Conservation (phyloP, 2,797 vertebrate genomes). For the Ptychobarbus kaznakovi region DNA sequence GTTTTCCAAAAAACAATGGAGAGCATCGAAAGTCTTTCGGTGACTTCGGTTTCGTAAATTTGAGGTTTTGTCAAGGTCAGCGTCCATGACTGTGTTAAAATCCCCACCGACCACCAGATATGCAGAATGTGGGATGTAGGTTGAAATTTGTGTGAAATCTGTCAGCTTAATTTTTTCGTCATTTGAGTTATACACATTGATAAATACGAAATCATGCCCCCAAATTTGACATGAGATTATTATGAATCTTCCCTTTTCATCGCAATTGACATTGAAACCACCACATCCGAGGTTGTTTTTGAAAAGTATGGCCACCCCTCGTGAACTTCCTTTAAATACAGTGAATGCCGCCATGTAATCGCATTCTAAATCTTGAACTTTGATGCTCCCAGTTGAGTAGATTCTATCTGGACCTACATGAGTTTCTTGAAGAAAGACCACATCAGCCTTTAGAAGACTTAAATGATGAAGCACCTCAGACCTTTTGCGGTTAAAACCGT, state of each 20-base stretch:
- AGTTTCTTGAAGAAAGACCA: constrained; percentile 60
- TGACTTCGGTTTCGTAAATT: constrained; percentile 48
- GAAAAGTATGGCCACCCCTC: constrained; percentile 57
- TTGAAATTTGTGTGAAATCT: constrained; percentile 6
- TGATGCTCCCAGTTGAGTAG: constrained; percentile 41
- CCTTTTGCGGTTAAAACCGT: constrained; percentile 51
- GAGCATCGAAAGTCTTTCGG: constrained; percentile 4
- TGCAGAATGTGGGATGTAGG: background rate
- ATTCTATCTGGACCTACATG: constrained; percentile 46
- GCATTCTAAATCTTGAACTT: constrained; percentile 29
- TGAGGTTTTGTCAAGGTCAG: constrained; percentile 54
- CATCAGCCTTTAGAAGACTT: constrained; percentile 43
- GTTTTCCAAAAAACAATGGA: constrained; percentile 20
- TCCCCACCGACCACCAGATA: constrained; percentile 51
- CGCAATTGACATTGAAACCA: constrained; percentile 36
- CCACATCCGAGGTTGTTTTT: constrained; percentile 41
- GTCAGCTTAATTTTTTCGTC: constrained; percentile 50
- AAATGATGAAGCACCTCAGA: constrained; percentile 40
- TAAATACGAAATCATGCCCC: constrained; percentile 49
- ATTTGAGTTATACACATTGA: constrained; percentile 55
- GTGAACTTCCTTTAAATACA: constrained; percentile 48
- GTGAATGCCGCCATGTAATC: constrained; percentile 49
- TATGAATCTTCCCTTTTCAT: constrained; percentile 51
- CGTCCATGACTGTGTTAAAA: constrained; percentile 58
- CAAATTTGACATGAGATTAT: constrained; percentile 41